Base-by-base conservation (phyloP, 2,797 vertebrate genomes). In the Molothrus aeneus region DNA sequence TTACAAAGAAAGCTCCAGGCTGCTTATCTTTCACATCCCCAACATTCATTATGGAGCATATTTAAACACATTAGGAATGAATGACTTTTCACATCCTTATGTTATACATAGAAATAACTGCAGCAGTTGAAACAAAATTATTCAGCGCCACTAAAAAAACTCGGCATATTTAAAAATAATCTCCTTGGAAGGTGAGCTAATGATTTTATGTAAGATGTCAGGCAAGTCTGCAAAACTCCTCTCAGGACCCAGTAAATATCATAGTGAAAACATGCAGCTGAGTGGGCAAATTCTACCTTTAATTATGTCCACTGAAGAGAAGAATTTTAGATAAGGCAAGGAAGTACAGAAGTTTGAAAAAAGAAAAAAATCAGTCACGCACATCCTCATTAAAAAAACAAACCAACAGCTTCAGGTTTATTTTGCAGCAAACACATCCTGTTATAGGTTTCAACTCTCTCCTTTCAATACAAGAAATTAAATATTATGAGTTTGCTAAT, bases 21-120 rank as follows among this genome's bases (percentile, higher is more conserved):
- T 96, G 94, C 92, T 95, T 96, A 96, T 96, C 95, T 95, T 92
- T 47, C 86, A 93, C 86, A 95, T 94, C 91, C 94, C 88, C 82
- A 88, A 70, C 91, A 59, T 85, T 96, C 90, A 94, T 93, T 92
- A 90, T 31, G 19, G 34, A 85, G 80, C 70, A 34, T 11, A 96
- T 64, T 92, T 86, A 94, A 95, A 90, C 68, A 73, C 66, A 86
- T 88, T 92, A 84, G 78, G 80, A 95, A 86, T 6, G 73, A 96
- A 90, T 81, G 87, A 79, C 82, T 95, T 78, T 81, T 95, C 92
- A 96, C 85, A 80, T 91, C 90, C 77, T 92, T 74, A 61, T 40
- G 40, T 73, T 87, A 87, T 69, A 90, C 80, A 88, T 5, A 86
- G 89, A 91, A 87, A 47, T 79, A 92, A 86, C 42, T 93, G 48